Base-by-base conservation (phyloP, 2,113 vertebrate species). In the Gobius niger region DNA sequence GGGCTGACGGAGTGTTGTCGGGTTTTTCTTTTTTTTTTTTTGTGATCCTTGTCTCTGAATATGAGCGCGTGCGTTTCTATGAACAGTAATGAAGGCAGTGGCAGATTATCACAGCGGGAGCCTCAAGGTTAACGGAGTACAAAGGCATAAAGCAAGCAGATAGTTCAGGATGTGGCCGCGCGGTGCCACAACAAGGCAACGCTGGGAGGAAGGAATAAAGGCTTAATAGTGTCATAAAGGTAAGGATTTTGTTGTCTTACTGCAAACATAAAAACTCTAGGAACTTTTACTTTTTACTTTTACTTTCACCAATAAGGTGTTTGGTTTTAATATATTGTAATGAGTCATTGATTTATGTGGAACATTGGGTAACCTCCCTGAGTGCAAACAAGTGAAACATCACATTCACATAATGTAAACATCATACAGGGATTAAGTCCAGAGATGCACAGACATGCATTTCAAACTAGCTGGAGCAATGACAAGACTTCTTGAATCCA, bases 81-180 rank as follows among this genome's bases (percentile, higher is more conserved):
- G 80, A 57, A 75, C 81, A 75, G 89, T 86, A 91, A 90, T 88
- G 88, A 90, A 88, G 86, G 88, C 86, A 86, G 82, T 81, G 78
- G 69, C 60, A 87, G 88, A 91, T 91, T 89, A 91, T 87, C 89
- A 86, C 89, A 91, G 87, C 77, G 78, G 82, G 85, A 89, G 24
- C 87, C 87, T 91, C 89, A 91, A 91, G 89, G 89, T 91, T 88
- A 90, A 86, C 88, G 88, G 81, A 86, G 86, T 88, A 88, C 82
- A 87, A 82, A 88, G 81, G 81, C 83, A 7, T 68, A 66, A 73
- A 68, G 24, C 24, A 79, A 73, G 83, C 78, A 67, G 78, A 50
- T 41, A 63, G 77, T 54, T 72, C 57, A 67, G 18, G 51, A 65
- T 71, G 76, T 65, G 63, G 60, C 59, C 42, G 7, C 52, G 70